Evolutionary conservation across 2,797 vertebrate genomes (phyloP).

Genomic region (Luscinia megarhynchos): DNA sequence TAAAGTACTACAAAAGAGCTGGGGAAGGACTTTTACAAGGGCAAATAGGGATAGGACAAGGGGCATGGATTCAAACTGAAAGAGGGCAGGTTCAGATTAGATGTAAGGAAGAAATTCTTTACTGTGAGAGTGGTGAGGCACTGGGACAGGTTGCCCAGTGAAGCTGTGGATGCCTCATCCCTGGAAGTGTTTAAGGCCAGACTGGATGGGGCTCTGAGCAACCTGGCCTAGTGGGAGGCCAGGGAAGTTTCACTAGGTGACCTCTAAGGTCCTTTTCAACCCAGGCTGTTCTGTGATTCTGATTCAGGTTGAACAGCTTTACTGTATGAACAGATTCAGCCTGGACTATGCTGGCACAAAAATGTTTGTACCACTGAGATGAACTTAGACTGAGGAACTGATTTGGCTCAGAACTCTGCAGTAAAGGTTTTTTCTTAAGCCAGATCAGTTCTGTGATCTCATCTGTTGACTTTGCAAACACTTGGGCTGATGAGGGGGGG

Average conservation of each 20-base stretch:
- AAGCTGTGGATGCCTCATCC: background rate
- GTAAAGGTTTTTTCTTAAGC: constrained; percentile 13
- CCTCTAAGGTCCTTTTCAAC: background rate
- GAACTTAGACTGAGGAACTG: background rate
- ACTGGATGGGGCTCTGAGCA: background rate
- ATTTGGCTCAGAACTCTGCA: background rate
- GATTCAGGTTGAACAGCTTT: background rate
- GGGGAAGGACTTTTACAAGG: background rate
- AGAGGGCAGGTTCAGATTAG: background rate
- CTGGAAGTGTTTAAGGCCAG: background rate
- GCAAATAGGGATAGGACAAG: background rate
- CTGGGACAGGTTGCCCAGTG: background rate
- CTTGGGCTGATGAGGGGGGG: background rate
- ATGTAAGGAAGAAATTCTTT: background rate
- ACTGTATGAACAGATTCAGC: background rate
- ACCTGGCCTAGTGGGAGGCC: too few species aligned
- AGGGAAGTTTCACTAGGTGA: background rate
- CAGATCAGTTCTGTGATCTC: background rate
- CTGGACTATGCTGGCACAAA: background rate
- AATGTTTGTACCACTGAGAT: background rate
- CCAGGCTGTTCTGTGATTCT: background rate
- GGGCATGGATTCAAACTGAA: background rate
- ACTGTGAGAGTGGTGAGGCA: background rate
- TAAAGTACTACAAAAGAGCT: background rate
- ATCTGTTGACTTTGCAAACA: background rate